phyloP scores from a whole-genome alignment of 2,113 vertebrate species.

The Menidia beryllina region DNA sequence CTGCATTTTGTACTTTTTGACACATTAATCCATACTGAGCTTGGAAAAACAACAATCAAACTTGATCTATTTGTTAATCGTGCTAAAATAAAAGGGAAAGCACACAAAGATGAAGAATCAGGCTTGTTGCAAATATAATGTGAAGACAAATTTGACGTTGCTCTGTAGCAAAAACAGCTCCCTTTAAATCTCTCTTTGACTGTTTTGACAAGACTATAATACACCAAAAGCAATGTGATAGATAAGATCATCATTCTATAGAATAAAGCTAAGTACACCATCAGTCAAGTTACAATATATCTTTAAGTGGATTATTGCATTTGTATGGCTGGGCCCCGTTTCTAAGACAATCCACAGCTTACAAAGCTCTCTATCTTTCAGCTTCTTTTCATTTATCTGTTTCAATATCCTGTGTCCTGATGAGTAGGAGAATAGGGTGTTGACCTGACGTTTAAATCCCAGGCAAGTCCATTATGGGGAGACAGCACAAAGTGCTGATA shows the following conservation, averaged over 20 bases:
- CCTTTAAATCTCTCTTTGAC: constrained; percentile 21
- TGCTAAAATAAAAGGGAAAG: not conserved
- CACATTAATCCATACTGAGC: constrained; percentile 47
- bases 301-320: constrained; percentile 43
- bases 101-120: not conserved
- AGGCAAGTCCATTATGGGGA: constrained; percentile 70
- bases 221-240: constrained; percentile 25
- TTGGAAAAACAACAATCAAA: constrained; percentile 35
- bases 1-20: constrained; percentile 28
- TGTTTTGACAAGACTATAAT: constrained; percentile 16
- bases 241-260: constrained; percentile 55
- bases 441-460: constrained; percentile 79
- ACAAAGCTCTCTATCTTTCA: constrained; percentile 56
- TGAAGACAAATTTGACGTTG: no score
- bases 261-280: constrained; percentile 44
- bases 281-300: constrained; percentile 63
- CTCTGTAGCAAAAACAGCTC: constrained; percentile 5
- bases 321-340: constrained; percentile 13
- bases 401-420: constrained; percentile 79
- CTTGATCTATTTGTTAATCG: not conserved
- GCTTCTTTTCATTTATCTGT: constrained; percentile 73
- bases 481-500: constrained; percentile 70
- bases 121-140: not conserved
- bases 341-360: constrained; percentile 38
- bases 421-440: constrained; percentile 58